Conservation (phyloP, 2,888 invertebrate species). For the Blastobasis lacticolella region DNA sequence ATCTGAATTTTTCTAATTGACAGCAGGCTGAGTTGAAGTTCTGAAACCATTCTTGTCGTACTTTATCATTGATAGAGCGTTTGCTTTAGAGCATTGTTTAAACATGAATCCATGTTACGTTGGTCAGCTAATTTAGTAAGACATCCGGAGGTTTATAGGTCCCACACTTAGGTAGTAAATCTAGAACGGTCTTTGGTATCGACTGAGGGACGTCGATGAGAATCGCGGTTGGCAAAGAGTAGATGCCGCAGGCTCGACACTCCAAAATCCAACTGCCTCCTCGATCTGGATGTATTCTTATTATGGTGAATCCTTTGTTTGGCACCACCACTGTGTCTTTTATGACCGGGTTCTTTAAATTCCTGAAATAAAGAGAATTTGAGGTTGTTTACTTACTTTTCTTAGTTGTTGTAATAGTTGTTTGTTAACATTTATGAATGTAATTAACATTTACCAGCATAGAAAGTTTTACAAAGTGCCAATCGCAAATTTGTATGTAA, state of each 20-base stretch:
- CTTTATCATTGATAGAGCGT: too few species aligned
- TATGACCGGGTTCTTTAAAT: constrained; percentile 62
- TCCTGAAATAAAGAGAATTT: constrained; percentile 39
- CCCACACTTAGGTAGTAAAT: constrained; percentile 67
- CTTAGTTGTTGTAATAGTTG: too few species aligned
- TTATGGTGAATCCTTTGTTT: constrained; percentile 75
- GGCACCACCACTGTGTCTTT: constrained; percentile 79
- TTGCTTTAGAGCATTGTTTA: too few species aligned
- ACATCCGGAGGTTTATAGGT: constrained; percentile 64
- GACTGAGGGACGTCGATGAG: constrained; percentile 59
- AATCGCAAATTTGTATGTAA: too few species aligned
- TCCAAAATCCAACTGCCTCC: constrained; percentile 70
- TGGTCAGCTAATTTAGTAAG: constrained; percentile 37
- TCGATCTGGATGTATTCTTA: constrained; percentile 69
- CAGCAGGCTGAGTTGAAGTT: too few species aligned
- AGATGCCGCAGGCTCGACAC: constrained; percentile 54
- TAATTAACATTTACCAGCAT: too few species aligned
- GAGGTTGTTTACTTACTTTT: not conserved
- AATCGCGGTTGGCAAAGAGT: constrained; percentile 57
- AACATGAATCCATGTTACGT: too few species aligned
- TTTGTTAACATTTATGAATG: too few species aligned
- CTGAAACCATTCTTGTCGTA: too few species aligned
- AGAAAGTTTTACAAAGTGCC: too few species aligned
- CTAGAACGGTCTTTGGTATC: constrained; percentile 54
- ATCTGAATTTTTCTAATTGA: too few species aligned